Evolutionary conservation across 2,113 vertebrate species (phyloP).

Genomic region (Thamnaconus septentrionalis): DNA sequence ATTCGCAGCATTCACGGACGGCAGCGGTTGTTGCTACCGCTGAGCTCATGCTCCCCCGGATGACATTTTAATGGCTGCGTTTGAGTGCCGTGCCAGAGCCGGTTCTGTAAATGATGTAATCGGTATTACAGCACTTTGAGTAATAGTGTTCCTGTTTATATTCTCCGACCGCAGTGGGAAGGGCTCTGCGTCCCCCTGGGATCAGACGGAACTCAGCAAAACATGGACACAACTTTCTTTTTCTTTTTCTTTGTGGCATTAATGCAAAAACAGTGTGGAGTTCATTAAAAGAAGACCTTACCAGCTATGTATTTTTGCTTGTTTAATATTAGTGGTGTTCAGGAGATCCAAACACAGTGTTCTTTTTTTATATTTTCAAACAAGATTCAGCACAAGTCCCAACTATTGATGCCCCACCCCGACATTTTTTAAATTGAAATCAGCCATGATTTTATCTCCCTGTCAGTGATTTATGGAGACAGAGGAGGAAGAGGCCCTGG

Average conservation of each 20-base stretch:
- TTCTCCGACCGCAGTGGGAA: slow-evolving; percentile 42
- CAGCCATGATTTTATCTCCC: no score
- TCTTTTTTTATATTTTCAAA: no score
- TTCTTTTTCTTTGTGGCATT: no score
- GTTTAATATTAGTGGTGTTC: no score
- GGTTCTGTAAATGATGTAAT: slow-evolving; percentile 60
- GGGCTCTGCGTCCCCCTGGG: slow-evolving; percentile 7
- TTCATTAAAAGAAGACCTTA: no score
- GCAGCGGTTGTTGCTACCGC: slow-evolving; percentile 57
- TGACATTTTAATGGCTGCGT: slow-evolving; percentile 61
- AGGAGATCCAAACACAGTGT: no score
- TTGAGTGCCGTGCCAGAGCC: slow-evolving; percentile 40
- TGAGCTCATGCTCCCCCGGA: slow-evolving; percentile 70
- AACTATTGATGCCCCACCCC: no score
- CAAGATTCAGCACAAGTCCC: no score
- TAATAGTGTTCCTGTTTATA: slow-evolving; percentile 38
- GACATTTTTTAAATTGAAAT: no score
- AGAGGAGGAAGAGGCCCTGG: slow-evolving; percentile 17
- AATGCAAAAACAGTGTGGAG: no score
- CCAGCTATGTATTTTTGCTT: no score
- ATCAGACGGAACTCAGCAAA: slow-evolving; percentile 26
- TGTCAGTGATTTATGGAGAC: no score
- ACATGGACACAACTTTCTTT: background rate
- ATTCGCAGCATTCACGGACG: slow-evolving; percentile 45
- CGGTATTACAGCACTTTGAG: slow-evolving; percentile 28